These are phyloP conservation scores for Menura novaehollandiae DNA, from an alignment of 2,113 vertebrate genomes.

Conservation along the genomic window DNA sequence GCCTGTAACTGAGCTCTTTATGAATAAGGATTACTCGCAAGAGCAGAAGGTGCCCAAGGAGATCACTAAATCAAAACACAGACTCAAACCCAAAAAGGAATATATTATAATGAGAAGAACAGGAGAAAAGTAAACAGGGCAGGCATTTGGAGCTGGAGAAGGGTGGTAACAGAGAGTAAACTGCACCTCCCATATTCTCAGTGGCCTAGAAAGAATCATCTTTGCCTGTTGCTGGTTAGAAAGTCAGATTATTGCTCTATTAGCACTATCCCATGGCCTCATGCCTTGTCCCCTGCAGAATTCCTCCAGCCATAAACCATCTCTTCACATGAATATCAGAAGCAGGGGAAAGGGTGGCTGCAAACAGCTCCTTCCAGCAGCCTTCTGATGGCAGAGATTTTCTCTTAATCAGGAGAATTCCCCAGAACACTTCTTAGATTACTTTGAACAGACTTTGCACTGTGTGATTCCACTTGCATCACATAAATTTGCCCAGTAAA, in stretches of 20 bases:
- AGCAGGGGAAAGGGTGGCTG: background rate
- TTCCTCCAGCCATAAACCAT: background rate
- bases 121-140: background rate
- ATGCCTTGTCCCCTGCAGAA: background rate
- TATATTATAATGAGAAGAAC: background rate
- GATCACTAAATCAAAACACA: conserved; percentile 12
- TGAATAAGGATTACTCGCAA: conserved; percentile 7
- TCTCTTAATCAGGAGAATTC: background rate
- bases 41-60: background rate
- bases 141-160: background rate
- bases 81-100: background rate
- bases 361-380: background rate
- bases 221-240: background rate
- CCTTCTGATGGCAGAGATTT: background rate
- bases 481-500: background rate
- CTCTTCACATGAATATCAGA: background rate
- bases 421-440: background rate
- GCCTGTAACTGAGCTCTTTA: conserved; percentile 10
- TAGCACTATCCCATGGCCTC: background rate
- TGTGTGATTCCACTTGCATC: background rate
- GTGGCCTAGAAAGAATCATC: background rate
- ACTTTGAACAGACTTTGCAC: background rate
- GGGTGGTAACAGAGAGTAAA: background rate
- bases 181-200: background rate
- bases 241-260: background rate